Percentiles rank a stretch among this genome's conserved stretches.
Conservation (phyloP, 2,113 vertebrate species). For the Calyptomena viridis region DNA sequence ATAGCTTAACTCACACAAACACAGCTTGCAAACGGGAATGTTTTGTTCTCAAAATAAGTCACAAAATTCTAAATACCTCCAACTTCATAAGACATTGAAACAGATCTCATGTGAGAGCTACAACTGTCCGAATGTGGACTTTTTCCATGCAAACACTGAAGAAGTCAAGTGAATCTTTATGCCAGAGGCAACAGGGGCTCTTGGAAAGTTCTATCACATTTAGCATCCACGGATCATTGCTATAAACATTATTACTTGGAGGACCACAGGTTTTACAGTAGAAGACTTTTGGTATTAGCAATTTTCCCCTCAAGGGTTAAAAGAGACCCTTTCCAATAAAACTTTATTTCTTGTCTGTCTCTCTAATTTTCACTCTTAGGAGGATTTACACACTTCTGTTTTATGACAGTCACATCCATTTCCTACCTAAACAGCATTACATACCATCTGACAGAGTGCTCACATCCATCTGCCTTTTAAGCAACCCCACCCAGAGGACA, state of each 20-base stretch:
- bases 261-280: neutral
- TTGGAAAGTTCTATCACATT: neutral
- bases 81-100: neutral
- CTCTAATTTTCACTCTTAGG: neutral
- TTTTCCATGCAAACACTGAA: neutral
- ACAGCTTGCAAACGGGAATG: neutral
- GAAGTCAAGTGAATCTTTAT: neutral
- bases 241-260: neutral
- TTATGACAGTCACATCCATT: neutral
- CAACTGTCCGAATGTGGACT: rapidly evolving
- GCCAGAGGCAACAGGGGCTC: neutral
- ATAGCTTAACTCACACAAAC: neutral
- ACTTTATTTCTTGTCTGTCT: neutral
- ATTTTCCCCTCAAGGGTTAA: neutral
- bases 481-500: neutral
- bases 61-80: neutral
- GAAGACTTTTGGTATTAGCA: neutral
- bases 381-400: neutral
- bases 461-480: neutral
- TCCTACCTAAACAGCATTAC: neutral
- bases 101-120: neutral
- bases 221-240: neutral
- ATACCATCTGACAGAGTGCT: neutral
- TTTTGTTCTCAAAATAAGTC: neutral
- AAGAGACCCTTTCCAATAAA: neutral